These are phyloP conservation scores for Manis crassicaudata DNA, from an alignment of 2,797 vertebrate species.

Conservation along the genomic window DNA sequence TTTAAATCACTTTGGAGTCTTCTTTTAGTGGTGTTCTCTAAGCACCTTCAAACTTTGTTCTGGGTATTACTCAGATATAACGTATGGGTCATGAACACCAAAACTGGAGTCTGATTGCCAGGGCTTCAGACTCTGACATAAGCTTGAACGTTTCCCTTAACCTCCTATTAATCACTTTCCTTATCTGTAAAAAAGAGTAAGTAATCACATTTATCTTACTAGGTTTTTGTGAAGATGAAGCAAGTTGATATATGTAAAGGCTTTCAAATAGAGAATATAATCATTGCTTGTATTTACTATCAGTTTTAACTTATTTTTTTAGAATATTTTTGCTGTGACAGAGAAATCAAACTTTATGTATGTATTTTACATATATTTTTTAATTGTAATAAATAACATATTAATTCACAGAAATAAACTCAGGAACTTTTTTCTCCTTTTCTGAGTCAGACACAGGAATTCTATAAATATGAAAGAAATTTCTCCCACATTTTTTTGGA, in stretches of 20 bases:
- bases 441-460: neutral
- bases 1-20: neutral
- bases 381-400: neutral
- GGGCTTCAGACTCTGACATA: neutral
- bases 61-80: neutral
- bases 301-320: neutral
- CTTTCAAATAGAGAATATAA: neutral
- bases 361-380: neutral
- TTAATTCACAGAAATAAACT: neutral
- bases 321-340: neutral
- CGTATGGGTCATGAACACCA: accelerated
- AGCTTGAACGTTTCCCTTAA: neutral
- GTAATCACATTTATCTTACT: neutral
- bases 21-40: neutral
- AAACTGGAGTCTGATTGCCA: neutral
- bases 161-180: neutral
- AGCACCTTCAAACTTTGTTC: neutral
- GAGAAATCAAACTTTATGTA: neutral
- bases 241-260: neutral
- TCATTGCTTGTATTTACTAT: neutral
- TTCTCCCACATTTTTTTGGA: neutral
- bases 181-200: neutral
- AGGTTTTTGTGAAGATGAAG: neutral
- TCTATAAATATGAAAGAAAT: neutral
- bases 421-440: neutral